A percentile compares a stretch with the other conserved stretches of the same genome.
These are phyloP conservation scores for Gandaritis pyraliata DNA, from an alignment of 2,888 invertebrate species.

Conservation along the genomic window DNA sequence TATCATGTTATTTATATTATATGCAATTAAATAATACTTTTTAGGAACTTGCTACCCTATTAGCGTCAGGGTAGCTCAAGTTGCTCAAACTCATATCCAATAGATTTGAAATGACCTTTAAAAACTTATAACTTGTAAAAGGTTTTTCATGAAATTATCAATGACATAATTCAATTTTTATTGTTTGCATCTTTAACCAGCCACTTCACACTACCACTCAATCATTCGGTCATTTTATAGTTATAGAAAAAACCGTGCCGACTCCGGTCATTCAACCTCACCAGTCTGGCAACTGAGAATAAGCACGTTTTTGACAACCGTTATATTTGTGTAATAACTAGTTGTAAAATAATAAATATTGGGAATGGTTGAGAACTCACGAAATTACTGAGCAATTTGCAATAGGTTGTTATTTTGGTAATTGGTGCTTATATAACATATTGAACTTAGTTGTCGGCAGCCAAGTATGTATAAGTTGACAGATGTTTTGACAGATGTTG, in stretches of 20 bases:
- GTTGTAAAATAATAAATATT: slow-evolving; percentile 36
- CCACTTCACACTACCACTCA: slow-evolving; percentile 4
- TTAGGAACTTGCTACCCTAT: no score
- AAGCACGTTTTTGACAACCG: slow-evolving; percentile 52
- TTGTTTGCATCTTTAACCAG: neutral
- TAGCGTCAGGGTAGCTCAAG: no score
- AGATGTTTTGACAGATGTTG: slow-evolving; percentile 16
- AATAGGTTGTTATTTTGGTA: slow-evolving; percentile 1
- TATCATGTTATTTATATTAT: no score
- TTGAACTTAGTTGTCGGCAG: no score
- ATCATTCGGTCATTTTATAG: slow-evolving; percentile 10
- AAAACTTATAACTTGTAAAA: no score
- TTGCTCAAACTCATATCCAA: no score
- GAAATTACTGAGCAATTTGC: slow-evolving; percentile 7
- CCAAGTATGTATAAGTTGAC: no score
- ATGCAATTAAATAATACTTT: no score
- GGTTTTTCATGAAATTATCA: no score
- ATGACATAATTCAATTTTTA: no score
- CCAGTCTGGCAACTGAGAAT: slow-evolving; percentile 54
- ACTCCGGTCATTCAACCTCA: slow-evolving; percentile 65
- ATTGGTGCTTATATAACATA: neutral
- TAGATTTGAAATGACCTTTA: no score
- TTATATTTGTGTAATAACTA: slow-evolving; percentile 49
- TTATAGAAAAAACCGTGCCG: slow-evolving; percentile 48
- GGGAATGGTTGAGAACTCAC: slow-evolving; percentile 5